Conservation (phyloP, 2,888 invertebrate genomes). For the Habrosyne pyritoides region DNA sequence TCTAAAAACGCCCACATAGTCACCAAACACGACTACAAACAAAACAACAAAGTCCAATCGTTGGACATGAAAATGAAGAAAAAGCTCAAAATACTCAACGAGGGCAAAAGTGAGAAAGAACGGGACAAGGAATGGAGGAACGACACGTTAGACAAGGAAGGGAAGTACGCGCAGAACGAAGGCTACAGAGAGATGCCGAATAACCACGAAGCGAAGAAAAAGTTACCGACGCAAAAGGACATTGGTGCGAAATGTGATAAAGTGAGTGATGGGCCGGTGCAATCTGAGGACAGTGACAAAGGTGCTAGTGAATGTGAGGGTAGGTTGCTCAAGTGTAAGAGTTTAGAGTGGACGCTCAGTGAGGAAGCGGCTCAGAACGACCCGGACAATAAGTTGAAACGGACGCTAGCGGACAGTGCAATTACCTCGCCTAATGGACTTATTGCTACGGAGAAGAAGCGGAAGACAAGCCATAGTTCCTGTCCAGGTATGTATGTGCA, state of each 20-base stretch:
- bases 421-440: slow-evolving; percentile 84
- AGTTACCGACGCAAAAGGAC: slow-evolving; percentile 73
- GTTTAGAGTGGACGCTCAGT: slow-evolving; percentile 71
- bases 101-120: slow-evolving; percentile 65
- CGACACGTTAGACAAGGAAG: slow-evolving; percentile 82
- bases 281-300: slow-evolving; percentile 63
- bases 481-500: slow-evolving; percentile 70
- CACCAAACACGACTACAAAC: slow-evolving; percentile 74
- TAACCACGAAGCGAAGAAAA: slow-evolving; percentile 75
- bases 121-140: slow-evolving; percentile 84
- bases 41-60: slow-evolving; percentile 64
- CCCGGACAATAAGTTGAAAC: slow-evolving; percentile 59
- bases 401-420: slow-evolving; percentile 75
- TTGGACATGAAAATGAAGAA: slow-evolving; percentile 73
- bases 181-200: slow-evolving; percentile 77
- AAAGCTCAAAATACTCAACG: slow-evolving; percentile 66
- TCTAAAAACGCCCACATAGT: slow-evolving; percentile 79
- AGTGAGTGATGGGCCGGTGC: slow-evolving; percentile 68
- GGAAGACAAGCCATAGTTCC: slow-evolving; percentile 84
- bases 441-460: slow-evolving; percentile 85
- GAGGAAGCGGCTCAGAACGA: slow-evolving; percentile 47
- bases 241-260: slow-evolving; percentile 73
- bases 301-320: slow-evolving; percentile 71
- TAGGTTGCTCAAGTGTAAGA: slow-evolving; percentile 69
- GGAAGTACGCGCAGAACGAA: slow-evolving; percentile 78